These are phyloP conservation scores for Mamestra configurata DNA, from an alignment of 1,140 invertebrate species.

Conservation along the genomic window DNA sequence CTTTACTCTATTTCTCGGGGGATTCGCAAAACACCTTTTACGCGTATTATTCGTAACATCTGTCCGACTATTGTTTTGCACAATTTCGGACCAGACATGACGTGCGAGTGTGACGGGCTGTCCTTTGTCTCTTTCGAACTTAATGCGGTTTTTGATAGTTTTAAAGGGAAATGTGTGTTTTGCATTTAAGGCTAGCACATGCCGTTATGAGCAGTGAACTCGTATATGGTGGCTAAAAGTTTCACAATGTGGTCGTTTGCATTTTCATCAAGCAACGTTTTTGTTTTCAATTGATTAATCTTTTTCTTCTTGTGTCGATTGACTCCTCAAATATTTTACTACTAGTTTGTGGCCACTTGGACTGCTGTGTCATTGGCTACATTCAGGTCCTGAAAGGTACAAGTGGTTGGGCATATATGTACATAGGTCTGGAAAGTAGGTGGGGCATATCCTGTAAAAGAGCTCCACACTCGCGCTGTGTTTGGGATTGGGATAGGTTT, in stretches of 20 bases:
- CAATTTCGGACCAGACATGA: slow-evolving; percentile 37
- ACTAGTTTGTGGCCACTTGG: too few species aligned
- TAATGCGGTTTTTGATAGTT: slow-evolving; percentile 20
- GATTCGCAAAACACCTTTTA: slow-evolving; percentile 56
- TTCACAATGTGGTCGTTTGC: background rate
- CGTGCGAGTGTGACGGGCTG: slow-evolving; percentile 30
- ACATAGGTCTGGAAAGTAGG: too few species aligned
- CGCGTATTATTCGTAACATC: slow-evolving; percentile 51
- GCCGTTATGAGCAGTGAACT: background rate
- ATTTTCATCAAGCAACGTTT: too few species aligned
- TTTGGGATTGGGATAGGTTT: too few species aligned
- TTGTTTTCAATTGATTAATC: too few species aligned
- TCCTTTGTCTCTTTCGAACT: slow-evolving; percentile 32
- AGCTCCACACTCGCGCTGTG: too few species aligned
- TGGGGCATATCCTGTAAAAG: too few species aligned
- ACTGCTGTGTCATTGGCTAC: too few species aligned
- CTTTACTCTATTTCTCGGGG: background rate
- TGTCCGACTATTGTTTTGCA: slow-evolving; percentile 56
- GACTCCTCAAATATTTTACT: too few species aligned
- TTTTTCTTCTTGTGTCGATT: too few species aligned
- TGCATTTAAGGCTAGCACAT: background rate
- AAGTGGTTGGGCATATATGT: too few species aligned
- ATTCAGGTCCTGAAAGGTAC: too few species aligned
- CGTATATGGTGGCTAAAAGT: background rate
- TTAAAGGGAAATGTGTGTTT: slow-evolving; percentile 8